A percentile compares a stretch with the other conserved stretches of the same genome.
Evolutionary conservation across 2,113 vertebrate genomes (phyloP).

Genomic region (Mesocricetus auratus): DNA sequence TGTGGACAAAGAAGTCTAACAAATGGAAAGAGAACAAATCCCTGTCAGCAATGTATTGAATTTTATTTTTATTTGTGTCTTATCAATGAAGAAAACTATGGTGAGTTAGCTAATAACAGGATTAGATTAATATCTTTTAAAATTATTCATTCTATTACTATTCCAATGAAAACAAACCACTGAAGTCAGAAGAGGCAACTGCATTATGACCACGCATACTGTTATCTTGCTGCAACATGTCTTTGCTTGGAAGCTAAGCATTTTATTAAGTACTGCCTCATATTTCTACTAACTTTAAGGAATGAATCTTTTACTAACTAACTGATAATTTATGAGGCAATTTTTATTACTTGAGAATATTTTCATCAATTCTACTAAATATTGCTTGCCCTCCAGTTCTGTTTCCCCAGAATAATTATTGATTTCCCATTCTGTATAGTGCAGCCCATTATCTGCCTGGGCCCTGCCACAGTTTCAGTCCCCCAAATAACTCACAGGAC

Average conservation of each 20-base stretch:
- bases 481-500: too few relatives aligned
- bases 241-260: constrained; percentile 19
- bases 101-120: neutral
- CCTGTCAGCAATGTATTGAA: neutral
- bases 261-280: constrained; percentile 17
- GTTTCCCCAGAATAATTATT: neutral
- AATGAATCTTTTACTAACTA: neutral
- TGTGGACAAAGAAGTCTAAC: too few relatives aligned
- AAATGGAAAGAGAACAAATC: neutral
- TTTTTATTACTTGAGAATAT: neutral
- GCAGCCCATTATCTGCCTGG: too few relatives aligned
- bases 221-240: constrained; percentile 41
- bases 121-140: neutral
- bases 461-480: too few relatives aligned
- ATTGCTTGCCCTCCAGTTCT: neutral
- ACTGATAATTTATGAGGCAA: neutral
- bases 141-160: neutral
- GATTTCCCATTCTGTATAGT: too few relatives aligned
- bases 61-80: neutral
- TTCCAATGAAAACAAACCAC: neutral
- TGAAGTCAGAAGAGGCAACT: neutral
- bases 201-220: neutral
- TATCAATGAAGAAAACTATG: neutral
- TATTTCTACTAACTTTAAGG: neutral
- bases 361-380: neutral